Evolutionary conservation across 2,113 vertebrate species (phyloP).

Genomic region (Phaetusa simplex): DNA sequence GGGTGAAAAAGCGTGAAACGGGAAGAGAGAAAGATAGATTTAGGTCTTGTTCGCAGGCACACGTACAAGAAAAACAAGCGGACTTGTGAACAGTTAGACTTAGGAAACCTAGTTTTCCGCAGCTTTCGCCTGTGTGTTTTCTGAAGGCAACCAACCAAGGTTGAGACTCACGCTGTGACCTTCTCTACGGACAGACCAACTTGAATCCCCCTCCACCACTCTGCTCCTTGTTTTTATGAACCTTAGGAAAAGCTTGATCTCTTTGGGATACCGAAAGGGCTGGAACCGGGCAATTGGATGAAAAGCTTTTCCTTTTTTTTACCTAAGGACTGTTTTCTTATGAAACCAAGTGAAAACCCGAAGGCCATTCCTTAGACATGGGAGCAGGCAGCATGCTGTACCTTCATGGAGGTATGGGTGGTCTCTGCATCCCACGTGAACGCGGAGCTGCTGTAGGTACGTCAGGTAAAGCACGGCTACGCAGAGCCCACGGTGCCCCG

Average conservation of each 20-base stretch:
- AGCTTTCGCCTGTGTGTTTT: background rate
- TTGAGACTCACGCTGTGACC: accelerated
- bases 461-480: accelerated
- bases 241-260: background rate
- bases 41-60: background rate
- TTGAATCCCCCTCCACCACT: background rate
- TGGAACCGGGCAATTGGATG: background rate
- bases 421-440: background rate
- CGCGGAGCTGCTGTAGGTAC: background rate
- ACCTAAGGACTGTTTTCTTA: background rate
- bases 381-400: background rate
- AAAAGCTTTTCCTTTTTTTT: background rate
- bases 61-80: background rate
- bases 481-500: accelerated
- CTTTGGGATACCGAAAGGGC: background rate
- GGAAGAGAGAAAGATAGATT: background rate
- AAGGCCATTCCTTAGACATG: background rate
- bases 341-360: background rate
- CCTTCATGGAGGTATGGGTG: background rate
- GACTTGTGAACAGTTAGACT: background rate
- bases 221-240: background rate
- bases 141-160: background rate
- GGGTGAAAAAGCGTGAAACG: background rate
- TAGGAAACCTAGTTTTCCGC: background rate
- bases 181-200: background rate